Base-by-base conservation (phyloP, 2,888 invertebrate species). In the Atherix ibis region DNA sequence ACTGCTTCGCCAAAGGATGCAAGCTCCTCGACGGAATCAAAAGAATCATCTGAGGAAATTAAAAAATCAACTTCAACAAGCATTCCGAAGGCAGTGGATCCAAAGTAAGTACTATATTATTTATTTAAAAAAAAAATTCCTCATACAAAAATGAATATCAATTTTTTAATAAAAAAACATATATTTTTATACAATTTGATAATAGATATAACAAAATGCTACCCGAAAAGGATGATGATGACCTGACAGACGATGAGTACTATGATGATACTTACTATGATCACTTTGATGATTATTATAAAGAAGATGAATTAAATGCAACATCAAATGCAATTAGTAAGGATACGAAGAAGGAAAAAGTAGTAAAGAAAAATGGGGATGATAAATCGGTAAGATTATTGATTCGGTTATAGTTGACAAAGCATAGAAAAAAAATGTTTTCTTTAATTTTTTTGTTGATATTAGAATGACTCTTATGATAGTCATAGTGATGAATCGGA, bases 171-270 rank as follows among this genome's bases (percentile, higher is more conserved):
- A 24, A 24, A 24, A 9, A 9, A 24, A 24, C 9, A 24, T 10
- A 2, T 24, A 24, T 6, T 13, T 14, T 15, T 28, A 5, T 5
- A 14, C 15, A 15, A 4, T 15, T 28, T 4, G 6, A 5, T 35
- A 35, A 9, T 18, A 54, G 58, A 39, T 53, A 51, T 32, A 54
- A 57, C 35, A 54, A 57, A 44, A 52, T 59, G 49, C 37, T 59
- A 37, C 51, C 48, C 49, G 19, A 54, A 29, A 34, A 51, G 8
- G 46, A 46, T 17, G 46, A 50, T 32, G 49, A 47, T 18, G n/a
- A n/a, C n/a, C n/a, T n/a, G n/a, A n/a, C n/a, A n/a, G 28, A 35
- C 18, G 35, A 39, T 25, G 25, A 39, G 8, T 31, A 36, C 14
- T 29, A 38, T 31, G 49, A 56, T 32, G 50, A 54, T 27, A 47